Conservation (phyloP, 1,140 invertebrate species). For the Anoplophora glabripennis region DNA sequence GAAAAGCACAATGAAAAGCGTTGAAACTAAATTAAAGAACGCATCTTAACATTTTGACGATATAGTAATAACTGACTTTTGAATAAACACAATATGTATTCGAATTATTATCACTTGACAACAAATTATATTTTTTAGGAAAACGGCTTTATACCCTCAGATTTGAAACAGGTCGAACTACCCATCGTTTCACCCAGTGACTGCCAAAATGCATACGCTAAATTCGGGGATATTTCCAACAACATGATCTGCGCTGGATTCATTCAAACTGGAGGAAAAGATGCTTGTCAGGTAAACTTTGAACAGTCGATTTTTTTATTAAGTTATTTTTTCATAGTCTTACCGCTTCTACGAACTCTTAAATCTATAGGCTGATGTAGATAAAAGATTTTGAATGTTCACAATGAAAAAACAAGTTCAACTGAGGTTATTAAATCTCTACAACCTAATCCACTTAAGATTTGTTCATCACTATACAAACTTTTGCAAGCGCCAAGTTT, state of each 20-base stretch:
- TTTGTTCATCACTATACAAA: too few species aligned
- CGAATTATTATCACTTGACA: too few species aligned
- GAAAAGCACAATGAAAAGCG: too few species aligned
- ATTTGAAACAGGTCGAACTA: not conserved
- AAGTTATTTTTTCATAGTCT: not conserved
- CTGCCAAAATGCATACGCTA: not conserved
- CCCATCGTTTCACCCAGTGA: not conserved
- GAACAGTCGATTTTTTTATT: not conserved
- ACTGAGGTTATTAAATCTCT: too few species aligned
- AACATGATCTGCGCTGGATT: not conserved
- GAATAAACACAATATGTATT: too few species aligned
- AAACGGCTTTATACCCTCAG: too few species aligned
- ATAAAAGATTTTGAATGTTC: not conserved
- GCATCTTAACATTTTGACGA: too few species aligned
- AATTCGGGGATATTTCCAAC: not conserved
- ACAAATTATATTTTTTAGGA: too few species aligned
- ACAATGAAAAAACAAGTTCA: not conserved
- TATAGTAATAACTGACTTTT: too few species aligned
- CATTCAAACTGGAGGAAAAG: not conserved
- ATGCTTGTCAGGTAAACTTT: not conserved
- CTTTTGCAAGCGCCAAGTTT: too few species aligned
- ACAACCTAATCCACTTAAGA: too few species aligned
- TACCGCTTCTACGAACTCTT: not conserved
- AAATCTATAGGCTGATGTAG: not conserved
- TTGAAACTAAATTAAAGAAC: too few species aligned